Evolutionary conservation across 2,888 invertebrate species (phyloP).

Genomic region (Microctonus brassicae): DNA sequence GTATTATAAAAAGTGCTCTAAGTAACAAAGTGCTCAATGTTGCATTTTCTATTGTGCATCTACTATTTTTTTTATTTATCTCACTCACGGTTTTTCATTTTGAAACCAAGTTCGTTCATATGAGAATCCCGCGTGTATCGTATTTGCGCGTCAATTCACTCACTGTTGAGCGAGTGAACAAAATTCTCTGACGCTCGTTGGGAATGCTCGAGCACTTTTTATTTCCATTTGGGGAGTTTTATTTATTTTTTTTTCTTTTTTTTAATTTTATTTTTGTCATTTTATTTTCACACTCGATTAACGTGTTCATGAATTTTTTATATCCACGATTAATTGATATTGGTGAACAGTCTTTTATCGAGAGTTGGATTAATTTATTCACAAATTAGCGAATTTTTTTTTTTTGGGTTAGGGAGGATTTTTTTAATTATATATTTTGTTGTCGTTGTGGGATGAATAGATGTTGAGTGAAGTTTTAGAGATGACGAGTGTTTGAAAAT

Average conservation of each 20-base stretch:
- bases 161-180: not conserved
- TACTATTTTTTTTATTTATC: not conserved
- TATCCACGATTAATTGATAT: not conserved
- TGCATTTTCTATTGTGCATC: conserved; percentile 16
- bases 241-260: not conserved
- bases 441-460: too few species aligned
- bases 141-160: conserved; percentile 23
- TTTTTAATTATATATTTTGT: too few species aligned
- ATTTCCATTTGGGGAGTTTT: not conserved
- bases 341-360: not conserved
- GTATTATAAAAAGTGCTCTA: conserved; percentile 2
- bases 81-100: conserved; percentile 10
- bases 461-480: too few species aligned
- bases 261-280: not conserved
- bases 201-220: not conserved
- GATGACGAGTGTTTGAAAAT: too few species aligned
- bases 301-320: not conserved
- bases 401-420: too few species aligned
- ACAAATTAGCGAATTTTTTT: too few species aligned
- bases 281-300: not conserved
- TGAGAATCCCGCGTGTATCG: conserved; percentile 15
- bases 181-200: conserved; percentile 8
- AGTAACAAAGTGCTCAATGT: conserved; percentile 23
- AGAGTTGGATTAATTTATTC: not conserved
- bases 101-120: conserved; percentile 9